Conservation (phyloP, 2,113 vertebrate genomes). For the Platichthys stellatus region DNA sequence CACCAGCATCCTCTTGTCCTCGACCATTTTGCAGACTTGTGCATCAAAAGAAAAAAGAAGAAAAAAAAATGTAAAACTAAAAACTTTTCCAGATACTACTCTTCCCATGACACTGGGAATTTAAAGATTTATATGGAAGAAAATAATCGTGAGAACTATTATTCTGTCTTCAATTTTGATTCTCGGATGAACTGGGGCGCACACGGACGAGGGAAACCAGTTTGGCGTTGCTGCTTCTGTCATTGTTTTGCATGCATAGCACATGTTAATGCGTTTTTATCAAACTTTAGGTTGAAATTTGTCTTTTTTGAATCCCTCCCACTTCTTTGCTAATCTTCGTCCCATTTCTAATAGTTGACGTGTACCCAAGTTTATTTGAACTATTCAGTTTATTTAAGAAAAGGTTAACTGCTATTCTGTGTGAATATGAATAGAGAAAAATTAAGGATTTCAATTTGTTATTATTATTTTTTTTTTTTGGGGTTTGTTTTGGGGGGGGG, state of each 20-base stretch:
- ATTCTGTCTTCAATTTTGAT: conserved; percentile 63
- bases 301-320: conserved; percentile 37
- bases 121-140: conserved; percentile 60
- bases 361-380: conserved; percentile 70
- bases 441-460: conserved; percentile 16
- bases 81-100: conserved; percentile 49
- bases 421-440: conserved; percentile 71
- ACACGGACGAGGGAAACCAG: conserved; percentile 46
- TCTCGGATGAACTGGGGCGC: conserved; percentile 44
- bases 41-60: conserved; percentile 52
- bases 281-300: conserved; percentile 60
- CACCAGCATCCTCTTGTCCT: conserved; percentile 76
- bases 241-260: conserved; percentile 69
- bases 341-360: conserved; percentile 66
- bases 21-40: conserved; percentile 64
- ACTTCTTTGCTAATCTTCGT: conserved; percentile 48
- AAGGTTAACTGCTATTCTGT: conserved; percentile 62
- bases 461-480: neutral
- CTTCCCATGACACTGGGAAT: conserved; percentile 55
- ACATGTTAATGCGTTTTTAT: conserved; percentile 69
- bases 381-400: conserved; percentile 76
- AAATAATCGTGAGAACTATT: conserved; percentile 33
- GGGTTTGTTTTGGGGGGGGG: neutral
- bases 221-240: conserved; percentile 69
- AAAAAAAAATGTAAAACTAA: neutral